Conservation (phyloP, 2,113 vertebrate genomes). For the Vireo altiloquus region DNA sequence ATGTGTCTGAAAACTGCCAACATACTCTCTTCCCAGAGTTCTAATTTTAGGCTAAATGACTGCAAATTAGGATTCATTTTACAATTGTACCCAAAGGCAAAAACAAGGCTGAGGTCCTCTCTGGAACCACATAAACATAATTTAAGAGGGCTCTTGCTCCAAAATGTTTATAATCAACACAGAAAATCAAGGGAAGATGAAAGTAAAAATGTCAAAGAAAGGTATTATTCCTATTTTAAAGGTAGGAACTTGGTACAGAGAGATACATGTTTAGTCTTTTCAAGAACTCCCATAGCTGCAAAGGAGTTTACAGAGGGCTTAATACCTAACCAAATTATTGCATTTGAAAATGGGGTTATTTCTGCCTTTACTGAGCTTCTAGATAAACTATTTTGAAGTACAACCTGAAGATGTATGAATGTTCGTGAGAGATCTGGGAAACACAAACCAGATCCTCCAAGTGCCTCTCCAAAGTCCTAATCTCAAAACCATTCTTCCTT, state of each 20-base stretch:
- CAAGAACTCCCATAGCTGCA: not conserved
- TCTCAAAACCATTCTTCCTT: slow-evolving; percentile 41
- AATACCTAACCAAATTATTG: not conserved
- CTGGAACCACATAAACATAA: not conserved
- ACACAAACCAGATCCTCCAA: slow-evolving; percentile 23
- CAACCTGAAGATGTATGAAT: not conserved
- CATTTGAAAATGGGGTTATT: slow-evolving; percentile 1
- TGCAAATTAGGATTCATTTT: not conserved
- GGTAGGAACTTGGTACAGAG: not conserved
- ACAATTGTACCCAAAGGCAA: not conserved
- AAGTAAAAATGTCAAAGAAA: not conserved
- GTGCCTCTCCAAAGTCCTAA: not conserved
- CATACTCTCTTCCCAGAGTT: not conserved
- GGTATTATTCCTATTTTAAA: not conserved
- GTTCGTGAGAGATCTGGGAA: not conserved
- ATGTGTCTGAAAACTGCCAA: not conserved
- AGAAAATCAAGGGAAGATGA: not conserved
- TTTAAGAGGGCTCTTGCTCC: not conserved
- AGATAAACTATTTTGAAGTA: slow-evolving; percentile 9
- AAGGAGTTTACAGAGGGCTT: not conserved
- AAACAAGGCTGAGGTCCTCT: not conserved
- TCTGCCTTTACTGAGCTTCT: not conserved
- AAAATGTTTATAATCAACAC: not conserved
- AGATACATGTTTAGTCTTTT: not conserved
- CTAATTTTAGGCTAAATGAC: not conserved